These are phyloP conservation scores for Callocephalon fimbriatum DNA, from an alignment of 2,113 vertebrate genomes.

Conservation along the genomic window DNA sequence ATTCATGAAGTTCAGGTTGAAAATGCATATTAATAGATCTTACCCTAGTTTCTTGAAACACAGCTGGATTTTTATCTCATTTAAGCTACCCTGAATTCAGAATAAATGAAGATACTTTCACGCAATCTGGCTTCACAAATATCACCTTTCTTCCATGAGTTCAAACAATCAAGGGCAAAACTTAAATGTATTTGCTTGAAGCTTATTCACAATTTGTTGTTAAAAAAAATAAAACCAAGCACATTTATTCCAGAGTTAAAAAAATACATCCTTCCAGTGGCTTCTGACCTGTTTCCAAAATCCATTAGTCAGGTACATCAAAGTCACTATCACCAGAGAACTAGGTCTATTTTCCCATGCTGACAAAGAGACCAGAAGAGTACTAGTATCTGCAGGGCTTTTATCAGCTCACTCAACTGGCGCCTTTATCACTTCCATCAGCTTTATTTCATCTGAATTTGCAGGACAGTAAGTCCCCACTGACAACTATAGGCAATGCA, in stretches of 20 bases:
- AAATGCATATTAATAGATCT: background rate
- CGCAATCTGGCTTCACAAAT: background rate
- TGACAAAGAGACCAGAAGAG: background rate
- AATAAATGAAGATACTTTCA: background rate
- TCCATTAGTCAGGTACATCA: background rate
- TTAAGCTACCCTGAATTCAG: background rate
- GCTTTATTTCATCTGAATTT: conserved; percentile 34
- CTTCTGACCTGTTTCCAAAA: background rate
- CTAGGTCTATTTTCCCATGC: background rate
- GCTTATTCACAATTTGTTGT: background rate
- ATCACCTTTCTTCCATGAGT: background rate
- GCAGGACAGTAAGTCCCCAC: background rate
- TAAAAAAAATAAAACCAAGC: background rate
- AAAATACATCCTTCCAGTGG: background rate
- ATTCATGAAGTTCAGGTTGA: background rate
- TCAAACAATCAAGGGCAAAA: background rate
- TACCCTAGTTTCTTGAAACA: background rate
- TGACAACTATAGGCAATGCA: background rate
- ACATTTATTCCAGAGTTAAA: background rate
- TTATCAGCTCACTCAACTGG: background rate
- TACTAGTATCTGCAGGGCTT: background rate
- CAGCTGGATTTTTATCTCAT: background rate
- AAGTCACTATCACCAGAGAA: background rate
- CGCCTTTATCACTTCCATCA: background rate
- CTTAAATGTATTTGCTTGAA: background rate